phyloP scores from a whole-genome alignment of 2,888 invertebrate genomes.

The Digitonthophagus gazella region DNA sequence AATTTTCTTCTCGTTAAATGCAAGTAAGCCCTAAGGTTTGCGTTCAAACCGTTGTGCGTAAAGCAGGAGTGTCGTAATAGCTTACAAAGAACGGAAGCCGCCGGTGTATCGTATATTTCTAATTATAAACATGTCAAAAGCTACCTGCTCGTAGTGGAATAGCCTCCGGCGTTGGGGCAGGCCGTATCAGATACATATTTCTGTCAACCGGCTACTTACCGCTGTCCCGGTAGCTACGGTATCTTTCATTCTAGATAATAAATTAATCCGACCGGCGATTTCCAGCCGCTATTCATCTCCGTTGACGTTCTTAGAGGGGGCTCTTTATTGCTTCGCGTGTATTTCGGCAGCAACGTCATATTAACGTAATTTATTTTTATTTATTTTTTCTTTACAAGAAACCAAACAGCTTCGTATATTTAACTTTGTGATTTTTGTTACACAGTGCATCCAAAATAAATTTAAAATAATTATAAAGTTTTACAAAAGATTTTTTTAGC shows the following conservation, averaged over 20 bases:
- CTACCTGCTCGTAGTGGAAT: slow-evolving; percentile 27
- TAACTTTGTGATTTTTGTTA: too few species aligned
- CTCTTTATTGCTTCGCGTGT: slow-evolving; percentile 13
- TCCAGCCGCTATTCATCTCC: slow-evolving; percentile 25
- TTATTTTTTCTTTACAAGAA: too few species aligned
- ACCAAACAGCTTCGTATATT: too few species aligned
- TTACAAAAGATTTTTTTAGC: too few species aligned
- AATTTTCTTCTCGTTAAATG: slow-evolving; percentile 15
- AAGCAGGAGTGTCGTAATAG: neutral
- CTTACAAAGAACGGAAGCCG: slow-evolving; percentile 1
- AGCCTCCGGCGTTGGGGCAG: slow-evolving; percentile 18
- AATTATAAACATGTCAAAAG: slow-evolving; percentile 29
- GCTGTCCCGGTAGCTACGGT: slow-evolving; percentile 23
- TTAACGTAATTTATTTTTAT: slow-evolving; percentile 1
- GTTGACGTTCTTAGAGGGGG: neutral
- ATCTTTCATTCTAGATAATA: slow-evolving; percentile 28
- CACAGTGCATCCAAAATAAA: too few species aligned
- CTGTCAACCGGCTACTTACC: slow-evolving; percentile 29
- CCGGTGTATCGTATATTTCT: slow-evolving; percentile 21
- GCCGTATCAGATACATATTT: slow-evolving; percentile 27
- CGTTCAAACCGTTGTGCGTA: neutral
- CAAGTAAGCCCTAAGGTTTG: neutral
- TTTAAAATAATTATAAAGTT: too few species aligned
- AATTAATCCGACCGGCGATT: slow-evolving; percentile 27
- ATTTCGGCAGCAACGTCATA: slow-evolving; percentile 17